These are phyloP conservation scores for Meganola albula DNA, from an alignment of 2,888 invertebrate species.

Conservation along the genomic window DNA sequence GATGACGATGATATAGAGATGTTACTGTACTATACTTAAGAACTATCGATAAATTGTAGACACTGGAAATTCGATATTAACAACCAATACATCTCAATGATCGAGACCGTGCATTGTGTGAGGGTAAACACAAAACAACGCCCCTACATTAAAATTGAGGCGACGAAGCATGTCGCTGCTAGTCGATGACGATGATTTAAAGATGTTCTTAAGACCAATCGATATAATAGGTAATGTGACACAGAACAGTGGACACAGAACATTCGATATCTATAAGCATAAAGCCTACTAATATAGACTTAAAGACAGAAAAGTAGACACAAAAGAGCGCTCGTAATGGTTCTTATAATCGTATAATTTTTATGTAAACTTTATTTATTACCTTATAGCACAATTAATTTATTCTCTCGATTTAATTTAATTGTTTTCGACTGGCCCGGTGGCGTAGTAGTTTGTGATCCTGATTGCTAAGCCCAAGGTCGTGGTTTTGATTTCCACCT, in stretches of 20 bases:
- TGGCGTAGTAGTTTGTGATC: no score
- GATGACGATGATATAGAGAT: conserved; percentile 62
- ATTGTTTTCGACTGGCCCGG: no score
- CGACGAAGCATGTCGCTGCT: conserved; percentile 69
- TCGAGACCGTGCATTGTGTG: conserved; percentile 26
- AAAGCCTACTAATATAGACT: conserved; percentile 25
- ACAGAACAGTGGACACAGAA: background rate
- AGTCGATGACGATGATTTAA: conserved; percentile 68
- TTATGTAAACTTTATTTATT: no score
- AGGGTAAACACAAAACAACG: conserved; percentile 56
- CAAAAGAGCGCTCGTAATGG: conserved; percentile 64
- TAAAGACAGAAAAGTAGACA: conserved; percentile 36
- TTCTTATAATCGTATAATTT: no score
- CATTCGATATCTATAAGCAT: background rate
- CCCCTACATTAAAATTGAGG: conserved; percentile 66
- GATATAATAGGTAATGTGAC: no score
- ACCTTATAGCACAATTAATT: no score
- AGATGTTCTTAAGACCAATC: conserved; percentile 18
- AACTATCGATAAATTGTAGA: background rate
- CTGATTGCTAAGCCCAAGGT: no score
- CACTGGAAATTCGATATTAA: background rate
- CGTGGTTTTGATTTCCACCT: no score
- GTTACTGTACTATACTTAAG: conserved; percentile 12
- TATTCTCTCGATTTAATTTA: no score
- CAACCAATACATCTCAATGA: conserved; percentile 20